Evolutionary conservation across 1,140 invertebrate genomes (phyloP), one percentile per base, ranked within the genome.

Genomic region (Belonocnema kinseyi): DNA sequence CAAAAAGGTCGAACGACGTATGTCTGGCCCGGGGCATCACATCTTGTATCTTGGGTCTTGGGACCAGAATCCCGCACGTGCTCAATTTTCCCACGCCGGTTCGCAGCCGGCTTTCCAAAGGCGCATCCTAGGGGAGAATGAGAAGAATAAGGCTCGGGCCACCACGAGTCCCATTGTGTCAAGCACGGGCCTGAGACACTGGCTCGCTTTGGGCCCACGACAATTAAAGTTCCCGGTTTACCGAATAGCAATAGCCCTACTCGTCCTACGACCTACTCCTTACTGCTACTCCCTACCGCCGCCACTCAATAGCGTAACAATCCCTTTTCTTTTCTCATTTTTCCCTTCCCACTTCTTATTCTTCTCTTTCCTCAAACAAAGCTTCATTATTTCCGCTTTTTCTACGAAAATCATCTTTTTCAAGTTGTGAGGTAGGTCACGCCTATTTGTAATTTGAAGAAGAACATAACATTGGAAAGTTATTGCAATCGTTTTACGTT

Each of bases 51-150:
- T 26, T 66, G 58, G 26, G 33, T 66, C 58, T 66, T 66, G 61
- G 21, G 61, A 66, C 61, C 61, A 33, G 61, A 66, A 66, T 66
- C 40, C 33, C 61, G 61, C 61, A 66, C 61, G 61, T 66, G 61
- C 61, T 66, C 61, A 26, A 40, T 66, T 66, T 66, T 66, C 61
- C 61, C 61, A 66, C 61, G 61, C 12, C 61, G 61, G 33, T 66
- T 66, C 61, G 61, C 61, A 66, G 61, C 61, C 61, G 61, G 61
- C 61, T 33, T 66, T 66, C 61, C 26, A 66, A 66, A 66, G 61
- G 61, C 61, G 61, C 61, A 66, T 66, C 40, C 61, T 33, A 66
- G 40, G 61, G 61, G 61, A 26, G 40, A 14, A 16, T 12, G 11
- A 66, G 14, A 40, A 66, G 26, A 46, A 66, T 66, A 66, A 66